Base-by-base conservation (phyloP, 53 echinoderm and acorn worm genomes). In the Actinopyga echinites region DNA sequence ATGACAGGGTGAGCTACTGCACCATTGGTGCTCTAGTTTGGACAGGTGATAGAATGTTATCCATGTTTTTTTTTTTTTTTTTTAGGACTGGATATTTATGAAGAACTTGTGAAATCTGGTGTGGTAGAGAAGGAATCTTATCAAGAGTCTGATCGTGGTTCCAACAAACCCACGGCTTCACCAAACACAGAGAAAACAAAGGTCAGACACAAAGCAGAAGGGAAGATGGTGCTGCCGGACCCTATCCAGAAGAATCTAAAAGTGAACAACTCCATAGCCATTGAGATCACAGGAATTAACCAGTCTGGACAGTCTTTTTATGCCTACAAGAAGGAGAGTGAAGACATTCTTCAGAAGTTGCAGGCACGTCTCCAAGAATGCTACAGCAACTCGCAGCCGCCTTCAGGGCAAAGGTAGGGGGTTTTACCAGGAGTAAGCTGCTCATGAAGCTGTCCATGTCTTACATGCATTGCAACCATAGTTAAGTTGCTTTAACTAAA, bases 51-150 rank as follows among this genome's bases (percentile, higher is more conserved):
- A 15, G 13, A 15, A n/a, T 54, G 55, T 54, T 19, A 54, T 19
- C 55, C 55, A 12, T 54, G 55, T 54, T 54, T 12, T 12, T 54
- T 12, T 54, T 54, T 20, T 32, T 68, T 21, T 69, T 37, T 36
- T 69, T 12, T 33, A 77, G 77, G 77, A 30, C 10, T 77, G 17
- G 77, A 77, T 77, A 21, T 77, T 54, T 53, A 54, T 55, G 32
- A 43, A 21, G 55, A 77, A 17, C 52, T 77, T 12, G 19, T 77
- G 4, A 77, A 55, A 54, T 43, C 56, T 20, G 77, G 56, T 24
- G 15, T 56, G 9, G 77, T 55, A 17, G 49, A 54, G 77, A 71
- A 36, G 71, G 71, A 71, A 17, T 17, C 49, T 17, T 17, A 17
- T 17, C 49, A 49, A 15, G 17, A n/a, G n/a, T n/a, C n/a, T n/a